Conservation (phyloP, 1,140 invertebrate genomes). For the Magallana ariakensis region DNA sequence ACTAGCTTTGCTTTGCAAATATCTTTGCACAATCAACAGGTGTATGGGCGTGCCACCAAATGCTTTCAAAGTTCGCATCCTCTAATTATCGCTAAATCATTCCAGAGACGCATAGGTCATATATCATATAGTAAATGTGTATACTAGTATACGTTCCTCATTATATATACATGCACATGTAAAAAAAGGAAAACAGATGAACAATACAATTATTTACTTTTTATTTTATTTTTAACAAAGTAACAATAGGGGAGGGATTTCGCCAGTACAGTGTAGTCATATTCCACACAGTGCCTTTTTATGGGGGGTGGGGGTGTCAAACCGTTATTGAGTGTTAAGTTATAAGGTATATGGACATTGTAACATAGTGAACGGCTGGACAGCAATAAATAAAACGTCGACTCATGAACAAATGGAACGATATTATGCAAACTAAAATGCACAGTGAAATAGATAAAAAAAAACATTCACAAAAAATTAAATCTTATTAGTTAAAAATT, state of each 20-base stretch:
- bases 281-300: not conserved
- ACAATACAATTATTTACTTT: slow-evolving; percentile 9
- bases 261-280: not conserved
- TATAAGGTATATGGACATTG: not conserved
- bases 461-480: not conserved
- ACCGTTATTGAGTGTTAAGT: not conserved
- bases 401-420: slow-evolving; percentile 18
- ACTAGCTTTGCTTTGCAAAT: too few species aligned
- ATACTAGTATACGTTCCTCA: too few species aligned
- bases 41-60: too few species aligned
- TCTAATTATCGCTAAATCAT: too few species aligned
- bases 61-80: too few species aligned
- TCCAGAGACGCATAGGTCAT: too few species aligned
- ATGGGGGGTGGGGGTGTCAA: too few species aligned
- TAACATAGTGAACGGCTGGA: not conserved
- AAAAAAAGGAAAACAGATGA: not conserved
- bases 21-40: too few species aligned
- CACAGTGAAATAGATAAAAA: not conserved
- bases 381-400: slow-evolving; percentile 17
- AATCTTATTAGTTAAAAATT: not conserved
- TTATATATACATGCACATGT: too few species aligned
- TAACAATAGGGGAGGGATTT: slow-evolving; percentile 20
- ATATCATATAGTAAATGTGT: too few species aligned
- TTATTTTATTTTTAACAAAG: slow-evolving; percentile 4
- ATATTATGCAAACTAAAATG: slow-evolving; percentile 15